These are phyloP conservation scores for Silurus glanis DNA, from an alignment of 2,113 vertebrate genomes.

Conservation along the genomic window DNA sequence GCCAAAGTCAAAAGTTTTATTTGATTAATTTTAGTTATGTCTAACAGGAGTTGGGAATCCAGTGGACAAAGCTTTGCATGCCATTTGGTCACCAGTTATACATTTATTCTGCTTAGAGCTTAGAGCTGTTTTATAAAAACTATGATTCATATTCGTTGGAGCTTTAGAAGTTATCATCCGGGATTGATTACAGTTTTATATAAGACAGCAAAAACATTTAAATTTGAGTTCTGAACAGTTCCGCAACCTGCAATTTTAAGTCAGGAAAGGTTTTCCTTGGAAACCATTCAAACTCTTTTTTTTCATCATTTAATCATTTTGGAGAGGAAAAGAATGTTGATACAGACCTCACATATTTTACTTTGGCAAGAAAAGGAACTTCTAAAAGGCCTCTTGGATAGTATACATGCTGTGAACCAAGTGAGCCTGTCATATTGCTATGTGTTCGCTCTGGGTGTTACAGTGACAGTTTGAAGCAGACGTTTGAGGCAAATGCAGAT, in stretches of 20 bases:
- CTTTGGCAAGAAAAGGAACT: neutral
- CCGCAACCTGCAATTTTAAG: conserved; percentile 10
- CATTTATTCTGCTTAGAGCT: neutral
- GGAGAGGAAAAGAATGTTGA: conserved; percentile 1
- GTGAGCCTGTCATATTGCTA: neutral
- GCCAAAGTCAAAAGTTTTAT: neutral
- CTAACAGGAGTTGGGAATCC: neutral
- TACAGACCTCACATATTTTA: conserved; percentile 1
- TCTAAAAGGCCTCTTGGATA: neutral
- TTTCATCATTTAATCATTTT: neutral
- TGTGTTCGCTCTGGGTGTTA: neutral
- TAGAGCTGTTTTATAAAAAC: neutral
- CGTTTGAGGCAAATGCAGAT: neutral
- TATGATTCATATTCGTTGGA: neutral
- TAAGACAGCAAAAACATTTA: neutral
- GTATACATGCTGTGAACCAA: conserved; percentile 4
- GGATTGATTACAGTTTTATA: conserved; percentile 3
- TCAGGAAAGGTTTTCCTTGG: neutral
- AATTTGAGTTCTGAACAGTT: neutral
- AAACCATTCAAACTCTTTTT: conserved; percentile 23
- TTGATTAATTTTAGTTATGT: neutral
- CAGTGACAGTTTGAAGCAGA: conserved; percentile 4
- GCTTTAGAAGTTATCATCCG: neutral
- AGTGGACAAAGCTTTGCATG: neutral
- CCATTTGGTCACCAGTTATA: neutral